Percentiles rank a stretch among this genome's conserved stretches.
phyloP scores from a whole-genome alignment of 2,888 invertebrate species.

The Agrochola macilenta region DNA sequence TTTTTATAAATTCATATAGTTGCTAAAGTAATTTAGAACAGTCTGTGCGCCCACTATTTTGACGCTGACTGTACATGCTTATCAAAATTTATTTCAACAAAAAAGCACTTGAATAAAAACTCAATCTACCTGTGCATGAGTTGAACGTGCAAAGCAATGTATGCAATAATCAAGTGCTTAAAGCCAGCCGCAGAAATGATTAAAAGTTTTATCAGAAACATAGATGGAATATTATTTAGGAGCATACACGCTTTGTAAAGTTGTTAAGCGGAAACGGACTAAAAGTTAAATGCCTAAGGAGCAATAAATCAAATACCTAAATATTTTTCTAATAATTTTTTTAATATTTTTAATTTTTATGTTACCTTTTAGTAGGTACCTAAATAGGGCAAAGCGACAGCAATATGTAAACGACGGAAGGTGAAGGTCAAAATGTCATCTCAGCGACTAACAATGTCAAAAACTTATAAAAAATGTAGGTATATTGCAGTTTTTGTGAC shows the following conservation, averaged over 20 bases:
- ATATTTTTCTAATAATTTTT: too few species aligned
- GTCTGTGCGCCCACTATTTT: not conserved
- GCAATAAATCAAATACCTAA: not conserved
- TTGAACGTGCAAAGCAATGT: not conserved
- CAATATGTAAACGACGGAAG: not conserved
- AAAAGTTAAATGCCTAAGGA: not conserved
- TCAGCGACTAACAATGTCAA: not conserved
- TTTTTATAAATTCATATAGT: not conserved
- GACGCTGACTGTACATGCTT: too few species aligned
- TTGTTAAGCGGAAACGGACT: not conserved
- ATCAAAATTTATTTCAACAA: too few species aligned
- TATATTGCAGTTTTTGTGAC: too few species aligned
- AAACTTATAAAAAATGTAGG: too few species aligned
- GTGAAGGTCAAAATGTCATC: not conserved
- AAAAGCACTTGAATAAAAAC: not conserved
- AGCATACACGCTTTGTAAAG: not conserved
- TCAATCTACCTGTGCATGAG: not conserved
- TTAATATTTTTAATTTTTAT: not conserved
- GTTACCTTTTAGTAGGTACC: too few species aligned
- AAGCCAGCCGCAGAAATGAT: slow-evolving; percentile 10
- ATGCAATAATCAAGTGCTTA: slow-evolving; percentile 13
- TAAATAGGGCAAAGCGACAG: not conserved
- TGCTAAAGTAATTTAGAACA: not conserved
- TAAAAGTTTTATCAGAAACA: slow-evolving; percentile 16
- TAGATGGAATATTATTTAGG: slow-evolving; percentile 4